Evolutionary conservation across 2,797 vertebrate species (phyloP).

Genomic region (Pseudotriccus pelzelni): DNA sequence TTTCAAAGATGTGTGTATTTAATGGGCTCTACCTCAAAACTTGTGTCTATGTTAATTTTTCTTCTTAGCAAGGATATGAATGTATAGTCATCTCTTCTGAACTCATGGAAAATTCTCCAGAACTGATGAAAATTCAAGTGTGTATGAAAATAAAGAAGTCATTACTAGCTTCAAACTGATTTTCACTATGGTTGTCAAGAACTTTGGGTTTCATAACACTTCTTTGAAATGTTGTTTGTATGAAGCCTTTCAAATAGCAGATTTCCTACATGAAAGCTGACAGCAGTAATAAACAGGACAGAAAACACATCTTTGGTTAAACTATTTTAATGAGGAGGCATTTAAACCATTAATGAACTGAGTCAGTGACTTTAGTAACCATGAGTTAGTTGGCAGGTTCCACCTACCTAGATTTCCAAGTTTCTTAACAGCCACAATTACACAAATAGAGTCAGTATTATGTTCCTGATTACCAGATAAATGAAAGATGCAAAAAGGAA

Average conservation of each 20-base stretch:
- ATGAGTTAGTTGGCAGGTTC: background rate
- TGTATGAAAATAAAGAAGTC: background rate
- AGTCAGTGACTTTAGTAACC: conserved; percentile 23
- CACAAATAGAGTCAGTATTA: conserved; percentile 22
- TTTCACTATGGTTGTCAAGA: background rate
- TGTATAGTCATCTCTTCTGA: background rate
- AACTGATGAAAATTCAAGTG: background rate
- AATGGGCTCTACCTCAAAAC: background rate
- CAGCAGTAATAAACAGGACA: background rate
- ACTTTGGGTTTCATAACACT: background rate
- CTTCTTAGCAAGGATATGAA: background rate
- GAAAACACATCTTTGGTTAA: conserved; percentile 28
- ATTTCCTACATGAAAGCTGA: background rate
- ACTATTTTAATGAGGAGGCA: background rate
- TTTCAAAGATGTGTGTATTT: background rate
- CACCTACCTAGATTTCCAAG: conserved; percentile 6
- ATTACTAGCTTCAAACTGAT: background rate
- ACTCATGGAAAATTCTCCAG: background rate
- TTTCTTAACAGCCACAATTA: conserved; percentile 14
- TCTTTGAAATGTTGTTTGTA: background rate
- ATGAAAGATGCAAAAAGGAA: conserved; percentile 42
- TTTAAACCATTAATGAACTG: conserved; percentile 32
- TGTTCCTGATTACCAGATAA: conserved; percentile 45
- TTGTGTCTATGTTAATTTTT: background rate
- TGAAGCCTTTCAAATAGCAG: background rate